phyloP scores from a whole-genome alignment of 1,140 invertebrate species.

The Zaprionus davidi region DNA sequence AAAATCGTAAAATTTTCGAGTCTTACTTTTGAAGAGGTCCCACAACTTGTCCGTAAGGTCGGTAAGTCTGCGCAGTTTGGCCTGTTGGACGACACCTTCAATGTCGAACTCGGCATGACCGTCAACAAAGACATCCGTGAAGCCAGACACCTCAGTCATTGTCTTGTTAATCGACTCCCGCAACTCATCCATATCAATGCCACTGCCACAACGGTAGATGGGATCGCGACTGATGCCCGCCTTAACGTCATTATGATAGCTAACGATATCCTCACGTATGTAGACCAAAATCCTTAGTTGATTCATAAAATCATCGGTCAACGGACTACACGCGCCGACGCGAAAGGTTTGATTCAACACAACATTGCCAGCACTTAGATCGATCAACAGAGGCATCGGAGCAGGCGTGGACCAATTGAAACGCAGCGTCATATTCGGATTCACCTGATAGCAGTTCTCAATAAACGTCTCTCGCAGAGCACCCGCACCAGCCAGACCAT shows the following conservation, averaged over 20 bases:
- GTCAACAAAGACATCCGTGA: conserved; percentile 48
- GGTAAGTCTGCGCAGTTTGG: conserved; percentile 53
- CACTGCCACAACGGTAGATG: conserved; percentile 67
- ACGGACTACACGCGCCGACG: conserved; percentile 53
- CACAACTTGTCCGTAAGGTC: conserved; percentile 82
- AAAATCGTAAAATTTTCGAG: background rate
- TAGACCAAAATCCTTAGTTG: conserved; percentile 67
- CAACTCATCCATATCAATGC: conserved; percentile 75
- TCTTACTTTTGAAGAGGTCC: conserved; percentile 73
- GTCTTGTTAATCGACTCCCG: conserved; percentile 69
- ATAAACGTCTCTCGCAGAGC: conserved; percentile 54
- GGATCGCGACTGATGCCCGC: conserved; percentile 50
- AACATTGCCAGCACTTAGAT: conserved; percentile 66
- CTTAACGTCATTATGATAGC: conserved; percentile 44
- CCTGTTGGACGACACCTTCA: conserved; percentile 69
- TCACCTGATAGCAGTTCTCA: conserved; percentile 76
- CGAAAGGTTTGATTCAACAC: conserved; percentile 70
- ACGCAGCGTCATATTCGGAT: conserved; percentile 60
- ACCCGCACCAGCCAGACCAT: conserved; percentile 19
- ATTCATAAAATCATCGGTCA: conserved; percentile 75
- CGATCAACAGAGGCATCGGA: conserved; percentile 51
- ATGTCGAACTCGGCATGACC: conserved; percentile 57
- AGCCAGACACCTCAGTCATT: conserved; percentile 68
- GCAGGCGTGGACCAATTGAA: conserved; percentile 59
- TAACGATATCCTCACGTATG: conserved; percentile 79